phyloP scores from a whole-genome alignment of 2,113 vertebrate species.

The Sminthopsis crassicaudata region DNA sequence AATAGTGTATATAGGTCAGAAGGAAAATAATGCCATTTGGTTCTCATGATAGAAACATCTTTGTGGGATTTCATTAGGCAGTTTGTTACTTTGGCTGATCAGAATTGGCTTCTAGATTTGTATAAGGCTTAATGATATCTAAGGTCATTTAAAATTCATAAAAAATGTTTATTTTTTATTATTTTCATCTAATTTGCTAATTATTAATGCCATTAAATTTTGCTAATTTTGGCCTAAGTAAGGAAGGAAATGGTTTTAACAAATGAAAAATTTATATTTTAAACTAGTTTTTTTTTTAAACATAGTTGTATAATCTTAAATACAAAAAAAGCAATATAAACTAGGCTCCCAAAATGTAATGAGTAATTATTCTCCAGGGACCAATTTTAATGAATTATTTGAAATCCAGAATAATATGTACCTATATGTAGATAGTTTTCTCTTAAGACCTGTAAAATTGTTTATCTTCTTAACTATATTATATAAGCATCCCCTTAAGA shows the following conservation, averaged over 20 bases:
- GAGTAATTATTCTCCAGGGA: background rate
- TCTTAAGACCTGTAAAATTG: slow-evolving; percentile 13
- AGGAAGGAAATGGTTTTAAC: background rate
- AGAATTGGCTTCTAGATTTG: background rate
- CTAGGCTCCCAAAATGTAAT: background rate
- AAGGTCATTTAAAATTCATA: background rate
- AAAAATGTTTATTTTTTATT: background rate
- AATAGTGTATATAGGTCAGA: background rate
- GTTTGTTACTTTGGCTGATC: background rate
- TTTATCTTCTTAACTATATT: background rate
- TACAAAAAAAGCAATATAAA: slow-evolving; percentile 23
- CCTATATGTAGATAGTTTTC: slow-evolving; percentile 32
- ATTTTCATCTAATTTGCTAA: background rate
- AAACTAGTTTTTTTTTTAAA: slow-evolving; percentile 12
- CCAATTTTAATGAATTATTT: slow-evolving; percentile 29
- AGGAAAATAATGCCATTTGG: background rate
- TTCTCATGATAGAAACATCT: background rate
- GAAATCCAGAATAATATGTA: slow-evolving; percentile 20
- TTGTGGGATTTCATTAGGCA: background rate
- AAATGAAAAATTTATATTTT: background rate
- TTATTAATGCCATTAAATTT: background rate
- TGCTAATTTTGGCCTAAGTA: background rate
- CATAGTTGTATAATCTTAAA: slow-evolving; percentile 12
- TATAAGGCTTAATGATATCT: background rate
- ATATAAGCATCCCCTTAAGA: background rate